Evolutionary conservation across 2,113 vertebrate species (phyloP).

Genomic region (Spermophilus dauricus): DNA sequence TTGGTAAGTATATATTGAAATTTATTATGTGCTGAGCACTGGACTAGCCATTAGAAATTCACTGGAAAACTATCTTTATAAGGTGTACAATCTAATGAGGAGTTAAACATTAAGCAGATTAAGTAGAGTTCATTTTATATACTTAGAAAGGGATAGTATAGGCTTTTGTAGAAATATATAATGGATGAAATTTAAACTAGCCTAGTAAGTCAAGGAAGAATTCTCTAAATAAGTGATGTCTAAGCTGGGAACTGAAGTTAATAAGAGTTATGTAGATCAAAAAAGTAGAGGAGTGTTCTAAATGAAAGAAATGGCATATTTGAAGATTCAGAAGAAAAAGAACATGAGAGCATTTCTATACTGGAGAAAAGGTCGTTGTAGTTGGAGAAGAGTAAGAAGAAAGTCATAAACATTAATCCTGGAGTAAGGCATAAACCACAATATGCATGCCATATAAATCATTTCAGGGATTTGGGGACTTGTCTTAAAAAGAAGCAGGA

Average conservation of each 20-base stretch:
- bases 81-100: not conserved
- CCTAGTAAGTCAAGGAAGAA: not conserved
- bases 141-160: not conserved
- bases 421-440: not conserved
- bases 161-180: not conserved
- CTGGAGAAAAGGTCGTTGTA: constrained; percentile 17
- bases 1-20: not conserved
- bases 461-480: not conserved
- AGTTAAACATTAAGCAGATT: not conserved
- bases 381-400: not conserved
- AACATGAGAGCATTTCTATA: not conserved
- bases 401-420: not conserved
- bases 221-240: not conserved
- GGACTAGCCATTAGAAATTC: not conserved
- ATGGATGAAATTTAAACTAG: not conserved
- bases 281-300: not conserved
- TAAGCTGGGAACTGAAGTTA: not conserved
- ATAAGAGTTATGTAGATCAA: not conserved
- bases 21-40: not conserved
- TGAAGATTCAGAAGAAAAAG: not conserved
- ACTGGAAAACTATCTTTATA: not conserved
- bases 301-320: not conserved
- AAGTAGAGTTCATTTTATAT: not conserved
- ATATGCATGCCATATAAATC: not conserved
- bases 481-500: not conserved